Base-by-base conservation (phyloP, 53 echinoderm and acorn worm genomes). In the Paracentrotus lividus region DNA sequence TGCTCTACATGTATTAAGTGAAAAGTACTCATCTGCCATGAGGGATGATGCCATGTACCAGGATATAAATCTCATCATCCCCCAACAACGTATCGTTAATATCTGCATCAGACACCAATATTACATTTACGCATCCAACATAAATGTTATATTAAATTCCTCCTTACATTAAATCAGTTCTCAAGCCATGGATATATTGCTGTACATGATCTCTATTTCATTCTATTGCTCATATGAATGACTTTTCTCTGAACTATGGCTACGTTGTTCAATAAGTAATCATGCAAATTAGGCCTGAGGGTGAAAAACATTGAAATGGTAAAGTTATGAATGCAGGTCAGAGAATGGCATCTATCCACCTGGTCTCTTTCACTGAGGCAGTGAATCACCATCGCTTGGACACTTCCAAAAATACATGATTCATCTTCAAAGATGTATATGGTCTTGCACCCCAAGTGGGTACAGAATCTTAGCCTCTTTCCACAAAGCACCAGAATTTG, bases 321-420 rank as follows among this genome's bases (percentile, higher is more conserved):
- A 81, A 47, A 47, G 49, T 81, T 81, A 81, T 81, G 81, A 81
- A 81, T 81, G 81, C 81, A 81, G 81, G 81, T 81, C 86, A 86
- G 34, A 5, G 56, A 86, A 56, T n/a, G n/a, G n/a, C n/a, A 38
- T 38, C 55, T 38, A 53, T 86, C 86, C 86, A 86, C 86, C 86
- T 86, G 86, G 86, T 86, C 1, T 36, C 86, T 36, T 53, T 56
- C 86, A 86, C 2, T 18, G 34, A 55, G 12, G 36, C 2, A 36
- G 57, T 86, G 86, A 86, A 55, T 86, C 86, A 86, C 86, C 86
- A 32, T 81, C 86, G 56, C 86, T 55, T 26, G 56, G 86, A 89
- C 64, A 89, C 89, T 89, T 89, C 89, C 64, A 65, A 3, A 89
- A 89, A 89, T 89, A 59, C 89, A 89, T 89, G 89, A 89, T 89